Evolutionary conservation across 2,888 invertebrate genomes (phyloP).

Genomic region (Dascillus cervinus): DNA sequence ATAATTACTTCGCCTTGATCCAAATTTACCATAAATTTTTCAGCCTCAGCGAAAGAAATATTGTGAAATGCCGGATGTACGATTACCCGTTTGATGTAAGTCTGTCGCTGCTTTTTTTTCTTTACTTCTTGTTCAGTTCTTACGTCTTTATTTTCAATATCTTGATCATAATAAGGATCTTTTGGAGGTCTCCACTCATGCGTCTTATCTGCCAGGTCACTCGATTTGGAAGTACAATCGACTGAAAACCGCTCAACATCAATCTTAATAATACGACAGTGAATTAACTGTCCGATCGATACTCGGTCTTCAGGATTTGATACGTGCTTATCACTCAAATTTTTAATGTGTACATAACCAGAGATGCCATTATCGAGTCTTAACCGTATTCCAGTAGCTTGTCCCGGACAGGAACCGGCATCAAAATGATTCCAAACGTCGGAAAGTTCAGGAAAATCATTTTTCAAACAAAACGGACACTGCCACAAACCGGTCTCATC

Average conservation of each 20-base stretch:
- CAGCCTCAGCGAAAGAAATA: conserved; percentile 87
- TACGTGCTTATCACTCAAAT: conserved; percentile 88
- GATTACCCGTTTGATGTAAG: conserved; percentile 92
- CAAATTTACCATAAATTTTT: conserved; percentile 82
- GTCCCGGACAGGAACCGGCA: conserved; percentile 90
- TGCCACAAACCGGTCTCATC: conserved; percentile 95
- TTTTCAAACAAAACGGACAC: conserved; percentile 94
- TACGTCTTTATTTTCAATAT: conserved; percentile 70
- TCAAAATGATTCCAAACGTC: conserved; percentile 99
- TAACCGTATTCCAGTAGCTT: conserved; percentile 85
- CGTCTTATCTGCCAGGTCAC: conserved; percentile 85
- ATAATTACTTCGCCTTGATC: conserved; percentile 96
- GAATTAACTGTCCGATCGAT: conserved; percentile 71
- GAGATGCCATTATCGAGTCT: conserved; percentile 81
- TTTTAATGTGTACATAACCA: conserved; percentile 90
- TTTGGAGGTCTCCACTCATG: conserved; percentile 85
- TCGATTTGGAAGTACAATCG: conserved; percentile 88
- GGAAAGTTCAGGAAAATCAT: conserved; percentile 90
- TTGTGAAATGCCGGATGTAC: conserved; percentile 97
- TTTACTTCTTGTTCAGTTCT: conserved; percentile 74
- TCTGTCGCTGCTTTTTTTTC: conserved; percentile 72
- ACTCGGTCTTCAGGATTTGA: conserved; percentile 91
- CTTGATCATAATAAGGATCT: conserved; percentile 87
- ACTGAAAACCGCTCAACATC: conserved; percentile 90
- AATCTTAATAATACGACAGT: conserved; percentile 89